A percentile compares a stretch with the other conserved stretches of the same genome.
These are phyloP conservation scores for Allophyes oxyacanthae DNA, from an alignment of 2,888 invertebrate species.

Conservation along the genomic window DNA sequence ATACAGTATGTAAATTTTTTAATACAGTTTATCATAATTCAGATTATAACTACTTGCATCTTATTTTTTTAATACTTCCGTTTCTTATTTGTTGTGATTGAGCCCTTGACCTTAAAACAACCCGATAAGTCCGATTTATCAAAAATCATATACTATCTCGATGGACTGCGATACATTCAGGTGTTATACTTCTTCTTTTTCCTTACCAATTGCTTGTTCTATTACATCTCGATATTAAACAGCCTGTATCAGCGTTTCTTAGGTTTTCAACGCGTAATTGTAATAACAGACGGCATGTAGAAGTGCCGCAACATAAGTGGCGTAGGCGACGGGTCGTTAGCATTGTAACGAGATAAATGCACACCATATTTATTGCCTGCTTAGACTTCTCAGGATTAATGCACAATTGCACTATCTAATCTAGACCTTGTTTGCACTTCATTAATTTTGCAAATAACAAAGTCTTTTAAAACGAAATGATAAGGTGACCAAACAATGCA, in stretches of 20 bases:
- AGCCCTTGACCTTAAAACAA: no score
- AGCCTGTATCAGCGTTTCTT: conserved; percentile 1
- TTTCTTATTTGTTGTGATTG: no score
- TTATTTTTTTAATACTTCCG: no score
- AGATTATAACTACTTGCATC: no score
- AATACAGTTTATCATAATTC: no score
- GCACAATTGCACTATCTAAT: conserved; percentile 37
- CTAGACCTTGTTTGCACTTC: conserved; percentile 11
- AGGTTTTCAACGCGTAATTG: conserved; percentile 23
- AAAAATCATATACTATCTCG: no score
- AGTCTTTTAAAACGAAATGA: neutral
- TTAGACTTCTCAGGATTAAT: conserved; percentile 40
- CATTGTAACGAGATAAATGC: conserved; percentile 64
- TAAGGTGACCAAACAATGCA: no score
- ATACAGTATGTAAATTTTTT: conserved; percentile 12
- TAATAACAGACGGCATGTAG: conserved; percentile 33
- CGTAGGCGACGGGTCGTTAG: conserved; percentile 64
- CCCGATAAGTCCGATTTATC: no score
- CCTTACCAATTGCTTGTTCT: no score
- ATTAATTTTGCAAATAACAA: conserved; percentile 11
- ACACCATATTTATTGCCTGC: conserved; percentile 59
- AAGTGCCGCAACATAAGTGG: conserved; percentile 42
- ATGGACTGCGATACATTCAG: no score
- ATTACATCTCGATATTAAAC: no score
- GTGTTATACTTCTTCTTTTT: no score